Percentiles rank a stretch among this genome's conserved stretches.
Evolutionary conservation across 2,113 vertebrate species (phyloP).

Genomic region (Oncorhynchus gorbuscha): DNA sequence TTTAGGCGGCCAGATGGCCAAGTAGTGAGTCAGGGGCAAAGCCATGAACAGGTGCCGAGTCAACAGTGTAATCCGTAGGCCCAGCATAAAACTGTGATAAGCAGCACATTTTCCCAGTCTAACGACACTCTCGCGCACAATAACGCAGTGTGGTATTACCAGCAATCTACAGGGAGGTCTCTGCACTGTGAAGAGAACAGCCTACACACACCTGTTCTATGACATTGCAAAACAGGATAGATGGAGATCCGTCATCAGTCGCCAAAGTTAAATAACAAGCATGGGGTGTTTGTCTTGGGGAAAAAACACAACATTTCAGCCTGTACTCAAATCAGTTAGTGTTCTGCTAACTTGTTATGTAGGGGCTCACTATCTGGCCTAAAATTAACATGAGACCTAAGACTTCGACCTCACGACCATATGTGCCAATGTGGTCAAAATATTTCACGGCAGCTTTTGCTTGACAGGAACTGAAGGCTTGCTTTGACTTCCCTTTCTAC

Average conservation of each 20-base stretch:
- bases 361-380: background rate
- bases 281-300: background rate
- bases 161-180: background rate
- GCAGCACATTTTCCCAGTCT: background rate
- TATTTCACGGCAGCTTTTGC: background rate
- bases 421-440: background rate
- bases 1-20: conserved; percentile 11
- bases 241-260: background rate
- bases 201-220: conserved; percentile 22
- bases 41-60: conserved; percentile 49
- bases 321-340: background rate
- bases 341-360: background rate
- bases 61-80: conserved; percentile 26
- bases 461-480: conserved; percentile 19
- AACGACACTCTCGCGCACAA: background rate
- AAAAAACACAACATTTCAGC: conserved; percentile 4
- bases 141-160: background rate
- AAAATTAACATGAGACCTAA: background rate
- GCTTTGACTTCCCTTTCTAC: background rate
- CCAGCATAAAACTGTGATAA: conserved; percentile 11
- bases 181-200: background rate
- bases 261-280: no score
- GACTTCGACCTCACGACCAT: background rate
- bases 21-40: conserved; percentile 27
- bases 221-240: conserved; percentile 22